Conservation (phyloP, 2,888 invertebrate genomes). For the Dryococelus australis region DNA sequence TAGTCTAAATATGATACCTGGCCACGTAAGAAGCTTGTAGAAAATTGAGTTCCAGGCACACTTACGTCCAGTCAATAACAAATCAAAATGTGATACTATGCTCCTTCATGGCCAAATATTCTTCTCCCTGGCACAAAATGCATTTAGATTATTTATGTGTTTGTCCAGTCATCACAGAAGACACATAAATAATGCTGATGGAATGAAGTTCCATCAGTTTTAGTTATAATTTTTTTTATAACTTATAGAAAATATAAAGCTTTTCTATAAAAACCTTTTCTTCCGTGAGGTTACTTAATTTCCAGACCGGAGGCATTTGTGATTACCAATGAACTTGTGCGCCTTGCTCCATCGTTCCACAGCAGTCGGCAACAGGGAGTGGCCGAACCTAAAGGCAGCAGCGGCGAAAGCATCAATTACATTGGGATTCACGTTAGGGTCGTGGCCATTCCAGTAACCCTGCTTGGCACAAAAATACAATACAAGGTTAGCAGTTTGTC, state of each 20-base stretch:
- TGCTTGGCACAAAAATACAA: conserved; percentile 54
- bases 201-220: not conserved
- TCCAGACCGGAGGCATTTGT: conserved; percentile 6
- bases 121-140: not conserved
- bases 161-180: conserved; percentile 1
- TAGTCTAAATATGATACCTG: not conserved
- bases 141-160: not conserved
- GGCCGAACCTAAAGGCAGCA: conserved; percentile 93
- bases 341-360: conserved; percentile 95
- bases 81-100: not conserved
- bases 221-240: not conserved
- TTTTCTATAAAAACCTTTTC: not conserved
- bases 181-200: not conserved
- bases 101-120: conserved; percentile 16
- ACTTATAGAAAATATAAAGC: not conserved
- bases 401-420: conserved; percentile 91
- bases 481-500: too few species aligned
- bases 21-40: not conserved
- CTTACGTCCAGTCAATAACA: not conserved
- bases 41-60: not conserved
- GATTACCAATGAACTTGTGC: conserved; percentile 87
- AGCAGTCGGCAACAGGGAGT: conserved; percentile 87
- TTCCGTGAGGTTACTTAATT: not conserved
- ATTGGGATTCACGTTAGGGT: conserved; percentile 83
- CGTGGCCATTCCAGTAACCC: conserved; percentile 86